phyloP scores from a whole-genome alignment of 2,888 invertebrate genomes.

The Dolichomitus sp. region DNA sequence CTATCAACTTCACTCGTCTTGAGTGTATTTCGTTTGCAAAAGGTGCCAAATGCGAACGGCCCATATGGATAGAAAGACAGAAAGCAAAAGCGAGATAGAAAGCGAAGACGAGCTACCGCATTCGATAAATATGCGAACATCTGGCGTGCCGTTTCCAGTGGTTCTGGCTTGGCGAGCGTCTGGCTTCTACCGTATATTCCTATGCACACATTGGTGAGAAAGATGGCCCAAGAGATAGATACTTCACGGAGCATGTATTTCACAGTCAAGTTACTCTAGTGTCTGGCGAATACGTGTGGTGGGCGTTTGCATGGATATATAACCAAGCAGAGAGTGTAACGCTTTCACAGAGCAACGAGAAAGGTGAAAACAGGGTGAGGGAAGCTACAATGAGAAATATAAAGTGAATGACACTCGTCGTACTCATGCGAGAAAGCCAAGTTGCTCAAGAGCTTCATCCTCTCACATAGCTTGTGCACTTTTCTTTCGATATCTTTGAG shows the following conservation, averaged over 20 bases:
- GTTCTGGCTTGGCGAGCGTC: constrained; percentile 10
- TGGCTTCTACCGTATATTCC: constrained; percentile 10
- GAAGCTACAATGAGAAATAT: constrained; percentile 46
- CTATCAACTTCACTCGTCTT: constrained; percentile 29
- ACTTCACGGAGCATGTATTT: constrained; percentile 46
- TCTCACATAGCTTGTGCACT: constrained; percentile 51
- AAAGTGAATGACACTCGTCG: constrained; percentile 35
- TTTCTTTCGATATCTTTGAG: constrained; percentile 64
- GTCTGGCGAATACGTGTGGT: constrained; percentile 18
- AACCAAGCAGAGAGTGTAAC: background rate
- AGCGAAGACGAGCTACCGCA: constrained; percentile 32
- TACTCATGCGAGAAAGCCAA: constrained; percentile 30
- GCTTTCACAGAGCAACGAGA: background rate
- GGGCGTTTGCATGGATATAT: background rate
- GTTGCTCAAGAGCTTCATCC: constrained; percentile 48
- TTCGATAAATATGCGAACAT: constrained; percentile 62
- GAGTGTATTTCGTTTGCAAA: constrained; percentile 27
- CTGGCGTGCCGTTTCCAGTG: constrained; percentile 50
- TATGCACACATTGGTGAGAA: constrained; percentile 33
- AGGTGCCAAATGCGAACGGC: constrained; percentile 27
- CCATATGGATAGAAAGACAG: constrained; percentile 32
- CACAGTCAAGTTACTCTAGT: constrained; percentile 27
- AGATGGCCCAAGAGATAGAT: constrained; percentile 49
- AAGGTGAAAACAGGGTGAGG: constrained; percentile 9
- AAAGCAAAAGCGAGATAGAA: constrained; percentile 43